phyloP scores from a whole-genome alignment of 2,888 invertebrate genomes.

The Lapara coniferarum region DNA sequence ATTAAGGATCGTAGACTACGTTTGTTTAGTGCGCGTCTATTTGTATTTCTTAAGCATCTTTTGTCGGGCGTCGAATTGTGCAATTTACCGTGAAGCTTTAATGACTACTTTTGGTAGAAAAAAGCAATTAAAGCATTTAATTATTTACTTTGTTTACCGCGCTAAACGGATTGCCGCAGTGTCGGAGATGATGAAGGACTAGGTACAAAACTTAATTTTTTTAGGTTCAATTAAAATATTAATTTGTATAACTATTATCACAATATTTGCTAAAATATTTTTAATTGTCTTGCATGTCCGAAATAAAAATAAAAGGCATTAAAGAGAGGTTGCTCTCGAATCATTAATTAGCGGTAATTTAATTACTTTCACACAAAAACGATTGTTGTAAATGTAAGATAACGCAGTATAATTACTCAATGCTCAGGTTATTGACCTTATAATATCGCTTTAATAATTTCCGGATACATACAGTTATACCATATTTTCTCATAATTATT shows the following conservation, averaged over 20 bases:
- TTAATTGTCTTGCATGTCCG: neutral
- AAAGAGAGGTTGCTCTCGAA: neutral
- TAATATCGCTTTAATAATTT: constrained; percentile 1
- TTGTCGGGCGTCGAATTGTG: neutral
- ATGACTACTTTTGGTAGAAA: no score
- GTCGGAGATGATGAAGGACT: no score
- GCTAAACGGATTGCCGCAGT: no score
- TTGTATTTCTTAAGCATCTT: neutral
- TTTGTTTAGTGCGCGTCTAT: constrained; percentile 1
- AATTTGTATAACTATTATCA: no score
- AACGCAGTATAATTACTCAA: neutral
- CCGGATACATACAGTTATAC: neutral
- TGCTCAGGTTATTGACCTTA: constrained; percentile 39
- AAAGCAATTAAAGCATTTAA: no score
- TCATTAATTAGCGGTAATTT: constrained; percentile 35
- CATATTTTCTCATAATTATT: neutral
- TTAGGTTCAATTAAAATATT: no score
- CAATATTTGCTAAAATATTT: neutral
- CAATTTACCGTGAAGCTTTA: neutral
- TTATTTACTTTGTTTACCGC: no score
- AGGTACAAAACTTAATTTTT: no score
- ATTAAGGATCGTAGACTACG: constrained; percentile 4
- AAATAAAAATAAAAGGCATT: neutral
- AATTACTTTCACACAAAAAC: constrained; percentile 43
- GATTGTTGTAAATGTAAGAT: constrained; percentile 33